Percentiles rank a stretch among this genome's conserved stretches.
Conservation (phyloP, 2,113 vertebrate genomes). For the Chiloscyllium plagiosum region DNA sequence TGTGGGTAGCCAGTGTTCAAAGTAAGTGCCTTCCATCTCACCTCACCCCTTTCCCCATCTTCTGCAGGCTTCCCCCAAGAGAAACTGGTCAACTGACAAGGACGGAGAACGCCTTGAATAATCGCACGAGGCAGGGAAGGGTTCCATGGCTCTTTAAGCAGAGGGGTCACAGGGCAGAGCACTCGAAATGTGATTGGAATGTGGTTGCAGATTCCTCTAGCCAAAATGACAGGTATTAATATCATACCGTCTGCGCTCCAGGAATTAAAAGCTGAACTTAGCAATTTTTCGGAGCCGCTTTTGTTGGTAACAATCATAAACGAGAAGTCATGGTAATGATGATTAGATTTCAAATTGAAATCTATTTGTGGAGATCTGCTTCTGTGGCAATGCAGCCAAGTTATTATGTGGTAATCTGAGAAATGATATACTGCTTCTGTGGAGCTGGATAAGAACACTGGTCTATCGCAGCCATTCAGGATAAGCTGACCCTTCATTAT, state of each 20-base stretch:
- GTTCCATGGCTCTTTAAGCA: neutral
- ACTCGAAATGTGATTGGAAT: neutral
- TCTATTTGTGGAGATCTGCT: neutral
- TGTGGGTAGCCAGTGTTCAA: neutral
- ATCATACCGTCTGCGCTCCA: neutral
- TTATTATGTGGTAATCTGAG: neutral
- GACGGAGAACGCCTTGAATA: neutral
- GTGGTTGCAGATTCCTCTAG: neutral
- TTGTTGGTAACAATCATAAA: conserved; percentile 14
- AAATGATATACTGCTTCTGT: neutral
- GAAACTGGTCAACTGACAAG: neutral
- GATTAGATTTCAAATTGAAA: conserved; percentile 10
- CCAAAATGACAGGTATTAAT: conserved; percentile 16
- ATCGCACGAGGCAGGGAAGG: neutral
- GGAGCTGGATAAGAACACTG: neutral
- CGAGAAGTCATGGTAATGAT: neutral
- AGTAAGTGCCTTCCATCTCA: neutral
- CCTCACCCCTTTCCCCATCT: neutral
- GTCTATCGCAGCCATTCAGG: neutral
- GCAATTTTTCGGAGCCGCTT: neutral
- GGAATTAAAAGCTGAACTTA: conserved; percentile 21
- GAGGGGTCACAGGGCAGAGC: neutral
- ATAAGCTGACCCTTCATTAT: conserved; percentile 20
- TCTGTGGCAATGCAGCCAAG: neutral
- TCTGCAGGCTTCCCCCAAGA: too few relatives aligned